Conservation (phyloP, 2,888 invertebrate genomes). For the Trichacis sp. region DNA sequence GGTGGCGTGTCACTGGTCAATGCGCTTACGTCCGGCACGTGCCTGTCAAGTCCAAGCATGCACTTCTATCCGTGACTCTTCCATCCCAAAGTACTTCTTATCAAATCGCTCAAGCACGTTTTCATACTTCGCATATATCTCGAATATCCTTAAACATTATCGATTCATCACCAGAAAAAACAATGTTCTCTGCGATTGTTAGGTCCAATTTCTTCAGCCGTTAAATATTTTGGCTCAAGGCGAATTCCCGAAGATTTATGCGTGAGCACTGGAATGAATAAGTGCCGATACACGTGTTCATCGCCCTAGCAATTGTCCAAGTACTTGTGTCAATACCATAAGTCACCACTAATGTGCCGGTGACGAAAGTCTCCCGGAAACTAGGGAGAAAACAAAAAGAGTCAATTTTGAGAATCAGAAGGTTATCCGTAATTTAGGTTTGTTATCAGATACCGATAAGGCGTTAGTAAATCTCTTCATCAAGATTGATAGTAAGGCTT, state of each 20-base stretch:
- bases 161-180: too few relatives aligned
- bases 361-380: background rate
- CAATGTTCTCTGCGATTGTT: background rate
- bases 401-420: too few relatives aligned
- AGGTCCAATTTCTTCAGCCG: background rate
- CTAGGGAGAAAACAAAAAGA: background rate
- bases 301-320: background rate
- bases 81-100: too few relatives aligned
- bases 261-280: background rate
- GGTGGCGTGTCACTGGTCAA: slow-evolving; percentile 33
- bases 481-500: too few relatives aligned
- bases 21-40: slow-evolving; percentile 38
- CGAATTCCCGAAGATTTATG: background rate
- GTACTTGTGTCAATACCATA: background rate
- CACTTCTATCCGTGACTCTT: slow-evolving; percentile 18
- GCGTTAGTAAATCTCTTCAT: too few relatives aligned
- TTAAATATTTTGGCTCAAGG: background rate
- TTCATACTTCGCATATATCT: too few relatives aligned
- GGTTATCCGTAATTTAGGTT: too few relatives aligned
- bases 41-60: slow-evolving; percentile 27
- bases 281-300: background rate
- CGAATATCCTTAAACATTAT: too few relatives aligned
- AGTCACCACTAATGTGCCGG: background rate
- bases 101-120: too few relatives aligned
- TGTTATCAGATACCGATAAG: too few relatives aligned